Evolutionary conservation across 2,797 vertebrate species (phyloP).

Genomic region (Macrochelys suwanniensis): DNA sequence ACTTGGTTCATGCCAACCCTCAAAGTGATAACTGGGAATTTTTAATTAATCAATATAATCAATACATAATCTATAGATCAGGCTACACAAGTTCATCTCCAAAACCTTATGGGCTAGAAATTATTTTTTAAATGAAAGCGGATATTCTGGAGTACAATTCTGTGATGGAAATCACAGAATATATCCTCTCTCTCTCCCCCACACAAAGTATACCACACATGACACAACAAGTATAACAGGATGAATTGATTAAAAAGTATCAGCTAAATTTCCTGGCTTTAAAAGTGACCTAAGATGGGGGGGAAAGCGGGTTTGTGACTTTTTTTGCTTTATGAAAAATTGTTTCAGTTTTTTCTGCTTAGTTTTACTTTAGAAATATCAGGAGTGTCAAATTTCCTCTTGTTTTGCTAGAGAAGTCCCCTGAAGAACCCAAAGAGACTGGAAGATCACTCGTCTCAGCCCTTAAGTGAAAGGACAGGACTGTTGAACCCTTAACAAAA

Average conservation of each 20-base stretch:
- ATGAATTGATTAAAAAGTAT: background rate
- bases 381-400: background rate
- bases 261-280: background rate
- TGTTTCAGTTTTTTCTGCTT: background rate
- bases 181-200: accelerated
- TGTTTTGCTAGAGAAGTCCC: background rate
- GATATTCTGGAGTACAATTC: background rate
- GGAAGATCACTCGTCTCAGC: background rate
- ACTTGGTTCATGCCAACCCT: background rate
- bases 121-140: background rate
- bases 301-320: background rate
- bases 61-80: too few species aligned
- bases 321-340: background rate
- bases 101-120: background rate
- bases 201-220: background rate
- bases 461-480: background rate
- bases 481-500: background rate
- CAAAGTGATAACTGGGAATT: too few species aligned
- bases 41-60: too few species aligned
- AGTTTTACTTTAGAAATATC: background rate
- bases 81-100: background rate
- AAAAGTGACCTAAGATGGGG: background rate
- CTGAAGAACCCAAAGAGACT: background rate
- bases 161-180: background rate
- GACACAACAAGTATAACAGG: background rate